Evolutionary conservation across 2,797 vertebrate species (phyloP).

Genomic region (Notolepis coatsorum): DNA sequence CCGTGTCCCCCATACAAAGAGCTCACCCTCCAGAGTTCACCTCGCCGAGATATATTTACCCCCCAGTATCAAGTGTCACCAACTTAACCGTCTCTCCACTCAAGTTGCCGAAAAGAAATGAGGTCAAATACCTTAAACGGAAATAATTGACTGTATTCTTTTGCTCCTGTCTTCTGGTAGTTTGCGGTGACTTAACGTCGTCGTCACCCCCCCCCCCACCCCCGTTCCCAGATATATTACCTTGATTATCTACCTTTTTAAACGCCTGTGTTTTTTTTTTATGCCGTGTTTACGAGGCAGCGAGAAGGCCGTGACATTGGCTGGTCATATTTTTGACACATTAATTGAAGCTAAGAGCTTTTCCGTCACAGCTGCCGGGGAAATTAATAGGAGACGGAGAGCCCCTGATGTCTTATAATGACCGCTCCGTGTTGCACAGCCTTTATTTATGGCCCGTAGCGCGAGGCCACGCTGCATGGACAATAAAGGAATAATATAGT

Average conservation of each 20-base stretch:
- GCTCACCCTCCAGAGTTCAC: conserved; percentile 32
- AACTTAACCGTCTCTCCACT: conserved; percentile 10
- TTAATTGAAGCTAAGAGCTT: conserved; percentile 72
- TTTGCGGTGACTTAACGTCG: conserved; percentile 47
- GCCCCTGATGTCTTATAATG: conserved; percentile 83
- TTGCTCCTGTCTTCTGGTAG: conserved; percentile 16
- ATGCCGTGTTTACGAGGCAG: conserved; percentile 67
- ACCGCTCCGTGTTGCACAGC: conserved; percentile 75
- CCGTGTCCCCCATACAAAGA: conserved; percentile 32
- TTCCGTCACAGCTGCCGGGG: conserved; percentile 78
- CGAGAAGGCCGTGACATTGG: conserved; percentile 74
- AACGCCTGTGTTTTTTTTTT: conserved; percentile 39
- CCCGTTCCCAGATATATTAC: conserved; percentile 18
- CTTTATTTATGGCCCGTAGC: conserved; percentile 72
- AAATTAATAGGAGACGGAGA: conserved; percentile 82
- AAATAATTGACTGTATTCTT: conserved; percentile 15
- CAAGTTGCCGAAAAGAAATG: conserved; percentile 26
- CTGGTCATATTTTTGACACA: conserved; percentile 73
- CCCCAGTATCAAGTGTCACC: conserved; percentile 44
- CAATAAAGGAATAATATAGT: conserved; percentile 74
- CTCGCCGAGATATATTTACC: conserved; percentile 52
- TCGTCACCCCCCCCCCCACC: too few relatives aligned
- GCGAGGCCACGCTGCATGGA: conserved; percentile 73
- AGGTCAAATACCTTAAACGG: conserved; percentile 31
- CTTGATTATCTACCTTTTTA: too few relatives aligned